These are phyloP conservation scores for Microtus ochrogaster DNA, from an alignment of 2,113 vertebrate species.

Conservation along the genomic window DNA sequence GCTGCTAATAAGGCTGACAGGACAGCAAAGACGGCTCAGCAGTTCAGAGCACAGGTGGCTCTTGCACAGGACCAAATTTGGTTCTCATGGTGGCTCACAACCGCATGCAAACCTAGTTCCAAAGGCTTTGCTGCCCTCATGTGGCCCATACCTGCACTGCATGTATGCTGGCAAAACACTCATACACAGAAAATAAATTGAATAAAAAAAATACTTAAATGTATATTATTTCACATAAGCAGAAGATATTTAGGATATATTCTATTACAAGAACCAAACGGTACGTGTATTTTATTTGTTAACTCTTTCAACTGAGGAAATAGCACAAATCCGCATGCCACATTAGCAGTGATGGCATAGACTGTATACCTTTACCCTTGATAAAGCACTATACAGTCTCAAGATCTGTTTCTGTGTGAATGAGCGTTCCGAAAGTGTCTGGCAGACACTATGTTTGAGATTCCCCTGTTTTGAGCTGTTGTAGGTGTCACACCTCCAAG, in stretches of 20 bases:
- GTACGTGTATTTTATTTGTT: background rate
- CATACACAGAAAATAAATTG: background rate
- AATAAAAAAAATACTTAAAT: background rate
- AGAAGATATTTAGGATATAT: background rate
- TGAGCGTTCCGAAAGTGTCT: background rate
- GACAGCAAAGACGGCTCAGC: background rate
- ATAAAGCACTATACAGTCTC: background rate
- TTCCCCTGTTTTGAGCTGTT: constrained; percentile 22
- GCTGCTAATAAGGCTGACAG: background rate
- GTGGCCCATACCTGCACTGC: background rate
- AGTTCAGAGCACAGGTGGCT: background rate
- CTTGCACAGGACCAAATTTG: background rate
- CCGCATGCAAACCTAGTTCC: background rate
- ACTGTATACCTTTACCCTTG: background rate
- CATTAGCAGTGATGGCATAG: background rate
- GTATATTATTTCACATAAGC: background rate
- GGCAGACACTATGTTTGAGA: background rate
- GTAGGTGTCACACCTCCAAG: background rate
- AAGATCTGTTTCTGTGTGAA: background rate
- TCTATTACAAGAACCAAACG: background rate
- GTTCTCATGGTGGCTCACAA: background rate
- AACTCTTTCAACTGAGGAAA: constrained; percentile 24
- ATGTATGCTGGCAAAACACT: background rate
- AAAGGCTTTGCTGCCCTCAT: background rate
- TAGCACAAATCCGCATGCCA: background rate